phyloP scores from a whole-genome alignment of 2,888 invertebrate genomes.

The Dione juno region DNA sequence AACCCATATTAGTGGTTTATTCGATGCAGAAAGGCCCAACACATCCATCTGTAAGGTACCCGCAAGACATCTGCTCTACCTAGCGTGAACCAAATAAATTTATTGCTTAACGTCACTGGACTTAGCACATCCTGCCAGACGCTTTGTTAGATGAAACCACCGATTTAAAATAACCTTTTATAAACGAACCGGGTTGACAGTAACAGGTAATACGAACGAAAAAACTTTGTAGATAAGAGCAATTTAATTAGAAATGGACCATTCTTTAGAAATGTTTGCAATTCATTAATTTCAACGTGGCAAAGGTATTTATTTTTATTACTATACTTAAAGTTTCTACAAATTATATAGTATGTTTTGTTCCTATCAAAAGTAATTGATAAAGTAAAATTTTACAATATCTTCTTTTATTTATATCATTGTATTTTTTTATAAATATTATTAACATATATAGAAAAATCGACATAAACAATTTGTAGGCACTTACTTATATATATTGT shows the following conservation, averaged over 20 bases:
- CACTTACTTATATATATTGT: too few species aligned
- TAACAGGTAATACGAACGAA: not conserved
- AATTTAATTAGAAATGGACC: not conserved
- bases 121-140: conserved; percentile 26
- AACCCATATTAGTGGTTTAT: conserved; percentile 16
- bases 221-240: not conserved
- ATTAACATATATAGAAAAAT: too few species aligned
- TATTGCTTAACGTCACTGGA: conserved; percentile 25
- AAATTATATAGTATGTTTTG: not conserved
- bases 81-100: conserved; percentile 35
- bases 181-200: conserved; percentile 14
- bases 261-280: not conserved
- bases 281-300: not conserved
- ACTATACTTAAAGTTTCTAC: not conserved
- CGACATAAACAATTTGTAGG: too few species aligned
- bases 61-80: conserved; percentile 35
- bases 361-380: not conserved
- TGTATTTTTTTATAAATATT: too few species aligned
- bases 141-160: conserved; percentile 26
- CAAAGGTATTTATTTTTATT: not conserved
- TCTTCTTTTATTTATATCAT: too few species aligned
- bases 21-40: conserved; percentile 14
- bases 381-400: too few species aligned
- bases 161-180: conserved; percentile 23
- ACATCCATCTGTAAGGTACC: conserved; percentile 30